These are phyloP conservation scores for Entomobrya proxima DNA, from an alignment of 2,888 invertebrate genomes.

Conservation along the genomic window DNA sequence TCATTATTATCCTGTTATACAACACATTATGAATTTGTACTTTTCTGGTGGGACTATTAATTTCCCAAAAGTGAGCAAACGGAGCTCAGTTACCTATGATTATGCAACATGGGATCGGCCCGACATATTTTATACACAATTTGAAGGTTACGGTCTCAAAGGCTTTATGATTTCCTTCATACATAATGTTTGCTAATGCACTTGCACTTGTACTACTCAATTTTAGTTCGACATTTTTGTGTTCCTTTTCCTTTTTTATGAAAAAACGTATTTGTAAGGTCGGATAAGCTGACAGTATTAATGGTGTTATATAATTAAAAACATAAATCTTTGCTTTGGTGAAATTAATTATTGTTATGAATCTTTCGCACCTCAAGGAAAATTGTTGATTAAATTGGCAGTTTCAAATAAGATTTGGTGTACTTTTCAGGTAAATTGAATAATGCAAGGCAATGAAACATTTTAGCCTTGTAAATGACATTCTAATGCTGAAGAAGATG, in stretches of 20 bases:
- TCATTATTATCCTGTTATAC: neutral
- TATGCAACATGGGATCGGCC: constrained; percentile 42
- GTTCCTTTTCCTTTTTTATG: neutral
- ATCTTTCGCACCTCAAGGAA: neutral
- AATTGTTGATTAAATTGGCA: neutral
- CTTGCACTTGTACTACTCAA: neutral
- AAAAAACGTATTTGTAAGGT: constrained; percentile 4
- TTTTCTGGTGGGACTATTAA: constrained; percentile 23
- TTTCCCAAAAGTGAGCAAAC: neutral
- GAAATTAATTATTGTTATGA: neutral
- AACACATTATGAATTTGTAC: neutral
- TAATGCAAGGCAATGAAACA: neutral
- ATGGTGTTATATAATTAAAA: constrained; percentile 1
- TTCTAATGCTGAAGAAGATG: neutral
- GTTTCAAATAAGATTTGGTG: neutral
- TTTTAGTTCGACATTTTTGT: neutral
- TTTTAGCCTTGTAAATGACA: neutral
- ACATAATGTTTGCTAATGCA: neutral
- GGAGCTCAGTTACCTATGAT: neutral
- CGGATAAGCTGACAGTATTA: neutral
- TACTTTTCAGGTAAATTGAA: neutral
- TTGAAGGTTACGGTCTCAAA: constrained; percentile 54
- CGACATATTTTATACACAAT: constrained; percentile 11
- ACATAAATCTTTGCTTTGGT: neutral
- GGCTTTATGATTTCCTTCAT: neutral